Base-by-base conservation (phyloP, 2,113 vertebrate species). In the Ammospiza nelsoni region DNA sequence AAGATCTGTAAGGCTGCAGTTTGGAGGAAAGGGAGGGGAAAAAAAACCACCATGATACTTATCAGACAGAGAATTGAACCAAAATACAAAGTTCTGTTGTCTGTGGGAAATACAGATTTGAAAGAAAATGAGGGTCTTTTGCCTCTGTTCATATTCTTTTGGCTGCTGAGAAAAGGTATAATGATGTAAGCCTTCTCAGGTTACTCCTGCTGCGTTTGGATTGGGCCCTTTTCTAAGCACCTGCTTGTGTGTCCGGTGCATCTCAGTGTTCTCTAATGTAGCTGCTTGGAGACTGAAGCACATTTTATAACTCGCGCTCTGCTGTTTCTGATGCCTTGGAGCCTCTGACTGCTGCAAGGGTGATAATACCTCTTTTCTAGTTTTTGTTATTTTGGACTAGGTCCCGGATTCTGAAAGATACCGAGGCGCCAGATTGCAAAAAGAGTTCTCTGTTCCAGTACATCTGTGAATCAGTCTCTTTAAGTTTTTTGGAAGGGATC, bases 381-480 rank as follows among this genome's bases (percentile, higher is more conserved):
- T 76, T 89, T 85, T 87, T 87, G 77, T 18, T 79, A 77, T 86
- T 81, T 83, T 95, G 87, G 84, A 88, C 78, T 59, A 3, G 41
- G 80, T 81, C 95, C 94, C 21, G 58, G 91, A 79, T 92, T 91
- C 87, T 89, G 66, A 61, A 78, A 94, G 92, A 94, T 94, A 94
- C 9, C 27, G 41, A 95, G 87, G 94, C 43, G 31, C 89, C 94
- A 94, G 96, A 95, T 94, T 95, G 94, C 90, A 94, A 68, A 72
- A 84, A 44, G 90, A 79, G 91, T 95, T 89, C 61, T 92, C 57
- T 94, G 83, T 95, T 95, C 86, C 89, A 92, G 77, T 94, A 48
- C 86, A 82, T 96, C 91, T 94, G 89, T 94, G 92, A 95, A 90
- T 93, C 90, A 66, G 90, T 19, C 92, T 87, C 91, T 22, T 85